These are phyloP conservation scores for Gryllus longicercus DNA, from an alignment of 2,888 invertebrate genomes.

Conservation along the genomic window DNA sequence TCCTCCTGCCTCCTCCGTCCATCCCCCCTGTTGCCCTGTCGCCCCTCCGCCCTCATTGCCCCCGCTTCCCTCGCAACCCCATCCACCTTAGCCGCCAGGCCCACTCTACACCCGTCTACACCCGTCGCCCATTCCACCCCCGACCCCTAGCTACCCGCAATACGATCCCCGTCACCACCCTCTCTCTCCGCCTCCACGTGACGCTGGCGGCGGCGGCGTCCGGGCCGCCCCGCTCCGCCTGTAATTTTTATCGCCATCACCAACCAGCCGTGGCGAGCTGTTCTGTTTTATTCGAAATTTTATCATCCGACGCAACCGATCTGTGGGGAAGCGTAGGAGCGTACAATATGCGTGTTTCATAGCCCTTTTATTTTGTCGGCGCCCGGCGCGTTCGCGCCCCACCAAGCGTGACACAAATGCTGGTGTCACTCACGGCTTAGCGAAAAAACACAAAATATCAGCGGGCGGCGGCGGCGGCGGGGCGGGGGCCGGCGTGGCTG, in stretches of 20 bases:
- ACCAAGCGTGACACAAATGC: constrained; percentile 17
- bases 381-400: not conserved
- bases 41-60: no score
- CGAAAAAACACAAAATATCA: constrained; percentile 17
- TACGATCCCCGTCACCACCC: not conserved
- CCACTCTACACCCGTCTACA: not conserved
- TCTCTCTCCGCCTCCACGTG: no score
- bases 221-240: constrained; percentile 4
- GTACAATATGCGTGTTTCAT: constrained; percentile 17
- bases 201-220: not conserved
- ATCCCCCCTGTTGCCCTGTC: no score
- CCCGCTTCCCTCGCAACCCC: not conserved
- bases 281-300: constrained; percentile 7
- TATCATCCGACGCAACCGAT: constrained; percentile 9
- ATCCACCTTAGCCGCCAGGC: not conserved
- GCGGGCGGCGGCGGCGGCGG: not conserved
- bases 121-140: not conserved
- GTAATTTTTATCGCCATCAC: constrained; percentile 17
- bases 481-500: not conserved
- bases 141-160: not conserved
- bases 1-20: no score
- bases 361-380: constrained; percentile 9
- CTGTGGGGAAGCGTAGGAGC: constrained; percentile 17
- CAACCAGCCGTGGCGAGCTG: constrained; percentile 17
- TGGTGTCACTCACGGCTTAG: constrained; percentile 9